These are phyloP conservation scores for cat (Felis catus) DNA, from an alignment of 2,113 vertebrate species.

Conservation along the genomic window F.catus_Fca126_mat1.0 CM031413.1:140248001-140248500, in stretches of 20 bases:
- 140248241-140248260: too few species aligned
- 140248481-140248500: background rate
- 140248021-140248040: background rate
- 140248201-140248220: background rate
- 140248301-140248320: background rate
- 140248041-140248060: background rate
- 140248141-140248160: background rate
- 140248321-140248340: background rate
- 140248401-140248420: background rate
- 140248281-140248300: background rate
- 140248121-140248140: background rate
- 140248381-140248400: slow-evolving; percentile 15
- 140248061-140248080: background rate
- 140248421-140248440: background rate
- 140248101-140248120: background rate
- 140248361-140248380: background rate
- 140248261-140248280: background rate
- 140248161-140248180: background rate
- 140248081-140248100: background rate
- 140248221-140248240: too few species aligned
- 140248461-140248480: background rate
- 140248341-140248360: too few species aligned
- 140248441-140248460: background rate
- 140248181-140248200: background rate
- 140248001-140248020: background rate